phyloP scores from a whole-genome alignment of 2,888 invertebrate species.

The Oligia fasciuncula region DNA sequence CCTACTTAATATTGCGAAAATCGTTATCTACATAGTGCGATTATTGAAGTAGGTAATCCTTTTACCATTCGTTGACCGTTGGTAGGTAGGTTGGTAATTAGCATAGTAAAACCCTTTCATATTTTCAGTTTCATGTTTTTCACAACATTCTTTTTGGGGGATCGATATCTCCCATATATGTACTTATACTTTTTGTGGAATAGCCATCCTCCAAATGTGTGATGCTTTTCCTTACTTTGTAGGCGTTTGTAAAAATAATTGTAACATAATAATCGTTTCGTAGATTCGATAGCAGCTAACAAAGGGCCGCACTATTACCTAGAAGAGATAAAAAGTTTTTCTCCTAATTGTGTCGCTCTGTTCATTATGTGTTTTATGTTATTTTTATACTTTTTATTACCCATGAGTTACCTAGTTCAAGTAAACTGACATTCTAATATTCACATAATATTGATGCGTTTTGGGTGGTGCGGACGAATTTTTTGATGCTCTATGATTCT shows the following conservation, averaged over 20 bases:
- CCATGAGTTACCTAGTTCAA: not conserved
- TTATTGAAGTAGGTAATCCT: no score
- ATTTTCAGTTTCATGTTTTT: not conserved
- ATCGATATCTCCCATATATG: no score
- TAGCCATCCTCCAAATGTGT: not conserved
- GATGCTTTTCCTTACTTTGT: not conserved
- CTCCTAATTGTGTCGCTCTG: constrained; percentile 33
- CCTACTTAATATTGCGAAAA: no score
- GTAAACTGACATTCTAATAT: not conserved
- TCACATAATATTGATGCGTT: no score
- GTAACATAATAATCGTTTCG: constrained; percentile 26
- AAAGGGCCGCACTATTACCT: constrained; percentile 26
- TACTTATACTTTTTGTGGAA: not conserved
- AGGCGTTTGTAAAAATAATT: not conserved
- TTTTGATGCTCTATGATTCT: not conserved
- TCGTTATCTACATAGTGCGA: no score
- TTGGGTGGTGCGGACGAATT: not conserved
- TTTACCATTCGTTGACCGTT: no score
- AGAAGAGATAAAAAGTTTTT: constrained; percentile 48
- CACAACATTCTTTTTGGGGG: not conserved
- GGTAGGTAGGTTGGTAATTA: no score
- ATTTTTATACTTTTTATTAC: not conserved
- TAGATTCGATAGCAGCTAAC: constrained; percentile 50
- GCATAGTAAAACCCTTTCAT: no score
- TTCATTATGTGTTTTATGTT: constrained; percentile 15